A percentile compares a stretch with the other conserved stretches of the same genome.
Conservation (phyloP, 2,888 invertebrate species). For the Hypselothyrea guttata region DNA sequence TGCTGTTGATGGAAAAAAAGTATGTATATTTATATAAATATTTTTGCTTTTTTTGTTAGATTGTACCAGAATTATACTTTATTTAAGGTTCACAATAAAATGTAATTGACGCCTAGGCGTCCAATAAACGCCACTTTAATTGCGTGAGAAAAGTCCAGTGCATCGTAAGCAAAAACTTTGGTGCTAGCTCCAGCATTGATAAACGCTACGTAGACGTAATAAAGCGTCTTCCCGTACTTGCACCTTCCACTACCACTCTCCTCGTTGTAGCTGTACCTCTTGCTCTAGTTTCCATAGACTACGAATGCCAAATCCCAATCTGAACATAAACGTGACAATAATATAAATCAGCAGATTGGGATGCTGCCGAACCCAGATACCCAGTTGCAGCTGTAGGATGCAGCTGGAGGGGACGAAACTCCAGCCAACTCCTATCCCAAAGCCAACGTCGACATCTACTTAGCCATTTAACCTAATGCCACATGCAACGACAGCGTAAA, state of each 20-base stretch:
- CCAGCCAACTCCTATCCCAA: not conserved
- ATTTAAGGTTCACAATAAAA: too few relatives aligned
- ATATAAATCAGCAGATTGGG: conserved; percentile 76
- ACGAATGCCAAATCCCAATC: conserved; percentile 67
- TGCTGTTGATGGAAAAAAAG: too few relatives aligned
- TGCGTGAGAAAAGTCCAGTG: conserved; percentile 50
- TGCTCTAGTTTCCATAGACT: conserved; percentile 1
- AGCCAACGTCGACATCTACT: conserved; percentile 27
- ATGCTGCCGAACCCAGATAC: conserved; percentile 11
- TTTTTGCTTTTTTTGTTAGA: too few relatives aligned
- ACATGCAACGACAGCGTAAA: conserved; percentile 55
- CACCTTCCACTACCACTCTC: conserved; percentile 1
- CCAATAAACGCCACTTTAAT: conserved; percentile 38
- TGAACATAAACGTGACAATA: conserved; percentile 78
- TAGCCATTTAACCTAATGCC: conserved; percentile 65
- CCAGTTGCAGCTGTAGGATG: conserved; percentile 6
- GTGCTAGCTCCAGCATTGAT: not conserved
- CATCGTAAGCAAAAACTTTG: conserved; percentile 21
- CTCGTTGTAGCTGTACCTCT: not conserved
- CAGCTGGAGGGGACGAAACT: too few relatives aligned
- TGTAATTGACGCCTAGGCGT: too few relatives aligned
- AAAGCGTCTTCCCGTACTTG: too few relatives aligned
- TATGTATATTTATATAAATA: too few relatives aligned
- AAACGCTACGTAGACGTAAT: too few relatives aligned
- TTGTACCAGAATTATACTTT: too few relatives aligned